These are phyloP conservation scores for Pseudorasbora parva DNA, from an alignment of 2,113 vertebrate species.

Conservation along the genomic window DNA sequence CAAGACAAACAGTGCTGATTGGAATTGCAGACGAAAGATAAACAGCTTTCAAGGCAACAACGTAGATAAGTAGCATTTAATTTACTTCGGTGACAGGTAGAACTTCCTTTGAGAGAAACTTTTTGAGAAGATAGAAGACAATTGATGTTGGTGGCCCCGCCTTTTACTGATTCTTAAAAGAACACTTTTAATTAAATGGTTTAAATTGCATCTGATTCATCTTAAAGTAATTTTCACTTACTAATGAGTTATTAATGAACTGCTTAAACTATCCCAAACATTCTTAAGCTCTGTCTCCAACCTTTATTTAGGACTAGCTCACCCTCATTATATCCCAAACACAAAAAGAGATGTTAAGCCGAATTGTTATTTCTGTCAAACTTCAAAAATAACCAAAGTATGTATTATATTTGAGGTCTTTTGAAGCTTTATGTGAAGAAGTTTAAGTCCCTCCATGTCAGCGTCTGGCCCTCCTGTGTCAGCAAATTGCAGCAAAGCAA, in stretches of 20 bases:
- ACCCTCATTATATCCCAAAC: neutral
- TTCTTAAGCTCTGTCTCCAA: neutral
- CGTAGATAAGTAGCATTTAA: constrained; percentile 37
- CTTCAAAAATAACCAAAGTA: neutral
- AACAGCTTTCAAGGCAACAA: constrained; percentile 35
- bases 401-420: too few species aligned
- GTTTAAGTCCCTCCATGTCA: neutral
- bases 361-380: neutral
- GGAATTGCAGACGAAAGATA: constrained; percentile 21
- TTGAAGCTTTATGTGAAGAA: neutral
- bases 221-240: constrained; percentile 31
- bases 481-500: neutral
- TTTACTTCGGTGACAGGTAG: constrained; percentile 22
- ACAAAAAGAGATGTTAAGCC: neutral
- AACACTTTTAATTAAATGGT: constrained; percentile 31
- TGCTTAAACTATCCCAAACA: neutral
- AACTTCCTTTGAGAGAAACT: constrained; percentile 12
- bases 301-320: neutral
- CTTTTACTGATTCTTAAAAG: constrained; percentile 31
- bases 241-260: constrained; percentile 25
- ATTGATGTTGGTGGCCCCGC: constrained; percentile 10
- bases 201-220: constrained; percentile 27
- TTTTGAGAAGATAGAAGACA: constrained; percentile 30
- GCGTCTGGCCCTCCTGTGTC: neutral
- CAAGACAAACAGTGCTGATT: constrained; percentile 6